These are phyloP conservation scores for Eurytoma californica DNA, from an alignment of 2,888 invertebrate genomes.

Conservation along the genomic window DNA sequence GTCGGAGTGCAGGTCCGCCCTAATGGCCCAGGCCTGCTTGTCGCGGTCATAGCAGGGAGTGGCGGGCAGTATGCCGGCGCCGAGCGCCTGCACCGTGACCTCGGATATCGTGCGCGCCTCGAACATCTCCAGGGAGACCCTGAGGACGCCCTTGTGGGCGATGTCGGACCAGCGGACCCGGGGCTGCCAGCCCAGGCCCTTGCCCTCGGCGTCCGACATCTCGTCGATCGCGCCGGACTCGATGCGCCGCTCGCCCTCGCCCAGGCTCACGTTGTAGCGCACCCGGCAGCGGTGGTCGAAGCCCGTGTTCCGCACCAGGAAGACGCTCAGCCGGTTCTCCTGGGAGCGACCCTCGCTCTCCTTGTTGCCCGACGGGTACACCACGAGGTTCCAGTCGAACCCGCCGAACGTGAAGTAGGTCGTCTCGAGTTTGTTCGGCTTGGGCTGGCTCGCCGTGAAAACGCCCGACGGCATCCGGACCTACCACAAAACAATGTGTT, in stretches of 20 bases:
- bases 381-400: conserved; percentile 87
- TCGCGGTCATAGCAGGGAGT: conserved; percentile 87
- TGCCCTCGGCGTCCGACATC: conserved; percentile 83
- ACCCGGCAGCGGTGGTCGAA: conserved; percentile 88
- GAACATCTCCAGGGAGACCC: conserved; percentile 84
- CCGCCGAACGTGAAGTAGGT: conserved; percentile 87
- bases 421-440: conserved; percentile 78
- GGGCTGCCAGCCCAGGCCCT: conserved; percentile 84
- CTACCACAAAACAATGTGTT: conserved; percentile 62
- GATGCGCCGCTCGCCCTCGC: conserved; percentile 81
- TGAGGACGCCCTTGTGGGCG: conserved; percentile 79
- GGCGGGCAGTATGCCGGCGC: conserved; percentile 77
- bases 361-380: conserved; percentile 79
- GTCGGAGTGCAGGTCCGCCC: conserved; percentile 87
- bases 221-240: conserved; percentile 84
- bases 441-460: conserved; percentile 68
- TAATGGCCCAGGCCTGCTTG: conserved; percentile 86
- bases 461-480: conserved; percentile 73
- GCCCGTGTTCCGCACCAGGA: conserved; percentile 85
- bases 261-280: conserved; percentile 82
- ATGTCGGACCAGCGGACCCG: conserved; percentile 79
- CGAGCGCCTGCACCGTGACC: conserved; percentile 76
- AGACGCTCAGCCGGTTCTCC: conserved; percentile 76
- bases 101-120: conserved; percentile 84
- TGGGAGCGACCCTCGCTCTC: conserved; percentile 63